A percentile compares a stretch with the other conserved stretches of the same genome.
phyloP scores from a whole-genome alignment of 1,140 invertebrate genomes.

The Dreissena rostriformis region DNA sequence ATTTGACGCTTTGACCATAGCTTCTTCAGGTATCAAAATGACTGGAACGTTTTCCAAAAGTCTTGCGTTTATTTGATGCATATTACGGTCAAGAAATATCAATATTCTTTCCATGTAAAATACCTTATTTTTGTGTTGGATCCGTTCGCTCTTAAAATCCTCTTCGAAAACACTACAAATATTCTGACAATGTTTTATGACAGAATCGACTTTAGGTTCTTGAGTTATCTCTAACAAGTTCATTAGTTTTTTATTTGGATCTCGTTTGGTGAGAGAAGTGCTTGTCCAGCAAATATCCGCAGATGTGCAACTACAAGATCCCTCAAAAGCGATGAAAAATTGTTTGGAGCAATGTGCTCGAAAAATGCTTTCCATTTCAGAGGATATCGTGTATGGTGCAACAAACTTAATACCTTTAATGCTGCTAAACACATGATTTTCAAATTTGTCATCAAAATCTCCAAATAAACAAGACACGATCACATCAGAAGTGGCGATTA shows the following conservation, averaged over 20 bases:
- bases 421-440: not conserved
- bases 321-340: constrained; percentile 1
- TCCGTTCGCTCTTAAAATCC: not conserved
- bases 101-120: not conserved
- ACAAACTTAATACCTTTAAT: constrained; percentile 34
- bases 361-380: not conserved
- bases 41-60: not conserved
- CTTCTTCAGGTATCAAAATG: constrained; percentile 17
- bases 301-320: not conserved
- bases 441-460: not conserved
- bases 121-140: not conserved
- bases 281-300: constrained; percentile 7
- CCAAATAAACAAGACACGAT: not conserved
- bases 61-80: not conserved
- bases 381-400: not conserved
- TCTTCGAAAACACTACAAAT: constrained; percentile 6
- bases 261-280: not conserved
- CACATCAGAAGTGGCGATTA: not conserved
- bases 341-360: not conserved
- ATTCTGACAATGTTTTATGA: constrained; percentile 45
- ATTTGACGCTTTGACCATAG: not conserved
- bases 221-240: not conserved
- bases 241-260: not conserved
- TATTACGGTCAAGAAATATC: not conserved
- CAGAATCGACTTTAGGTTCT: not conserved